These are phyloP conservation scores for Alligator mississippiensis DNA, from an alignment of 2,113 vertebrate genomes.

Conservation along the genomic window DNA sequence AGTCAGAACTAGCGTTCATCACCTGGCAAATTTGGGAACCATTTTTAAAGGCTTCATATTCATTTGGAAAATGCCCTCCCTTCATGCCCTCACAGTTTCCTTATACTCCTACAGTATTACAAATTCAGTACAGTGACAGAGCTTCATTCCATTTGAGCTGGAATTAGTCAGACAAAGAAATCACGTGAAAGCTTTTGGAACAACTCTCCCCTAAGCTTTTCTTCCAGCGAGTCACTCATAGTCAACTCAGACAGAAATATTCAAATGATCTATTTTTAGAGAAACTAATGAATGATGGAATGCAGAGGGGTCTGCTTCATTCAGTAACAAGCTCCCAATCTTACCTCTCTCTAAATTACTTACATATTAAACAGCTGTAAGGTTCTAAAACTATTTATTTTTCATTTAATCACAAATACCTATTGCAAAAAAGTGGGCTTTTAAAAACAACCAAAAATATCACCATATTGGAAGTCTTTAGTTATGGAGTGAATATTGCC, in stretches of 20 bases:
- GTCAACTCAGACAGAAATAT: background rate
- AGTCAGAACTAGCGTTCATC: background rate
- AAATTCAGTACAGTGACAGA: background rate
- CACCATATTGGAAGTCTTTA: slow-evolving; percentile 19
- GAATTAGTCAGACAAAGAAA: background rate
- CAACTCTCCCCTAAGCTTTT: background rate
- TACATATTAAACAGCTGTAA: slow-evolving; percentile 52
- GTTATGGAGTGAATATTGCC: slow-evolving; percentile 50
- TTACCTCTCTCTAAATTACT: slow-evolving; percentile 47
- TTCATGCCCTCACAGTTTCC: background rate
- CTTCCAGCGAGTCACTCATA: slow-evolving; percentile 14
- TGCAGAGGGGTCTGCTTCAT: slow-evolving; percentile 12
- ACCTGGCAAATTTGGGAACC: slow-evolving; percentile 1
- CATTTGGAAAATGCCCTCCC: background rate
- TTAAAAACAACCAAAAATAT: slow-evolving; percentile 43
- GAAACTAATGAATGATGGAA: background rate
- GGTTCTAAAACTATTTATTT: slow-evolving; percentile 69
- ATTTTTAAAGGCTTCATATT: background rate
- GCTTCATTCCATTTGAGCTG: background rate
- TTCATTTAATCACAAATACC: slow-evolving; percentile 38
- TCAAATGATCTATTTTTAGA: background rate
- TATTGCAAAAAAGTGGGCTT: slow-evolving; percentile 56
- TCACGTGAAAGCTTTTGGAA: background rate
- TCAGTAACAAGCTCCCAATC: slow-evolving; percentile 15
- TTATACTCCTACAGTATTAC: background rate